Base-by-base conservation (phyloP, 2,113 vertebrate species). In the Vanacampus margaritifer region DNA sequence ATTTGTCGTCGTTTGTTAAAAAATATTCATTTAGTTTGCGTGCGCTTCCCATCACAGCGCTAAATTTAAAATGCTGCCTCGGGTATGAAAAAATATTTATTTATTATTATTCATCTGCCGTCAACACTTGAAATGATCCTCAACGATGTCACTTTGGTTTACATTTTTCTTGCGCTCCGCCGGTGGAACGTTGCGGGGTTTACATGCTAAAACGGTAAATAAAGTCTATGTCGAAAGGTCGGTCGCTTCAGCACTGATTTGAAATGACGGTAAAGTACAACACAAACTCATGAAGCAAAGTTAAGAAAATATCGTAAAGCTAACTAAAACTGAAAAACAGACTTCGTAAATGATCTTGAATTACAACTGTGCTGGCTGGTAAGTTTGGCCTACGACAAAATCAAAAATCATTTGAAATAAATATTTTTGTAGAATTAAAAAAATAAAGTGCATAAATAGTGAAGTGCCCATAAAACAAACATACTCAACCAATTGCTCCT, bases 321-420 rank as follows among this genome's bases (percentile, higher is more conserved):
- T 12, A 14, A 26, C 23, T 23, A 10, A 10, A 23, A 12, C 21
- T 51, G 24, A 54, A 54, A 79, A 69, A 43, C 71, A 76, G 68
- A 50, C 67, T 73, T 74, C 68, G 28, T 26, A 14, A 26, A 24
- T 26, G 0, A 23, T n/a, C 21, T 51, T 46, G 6, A 1, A 46
- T 46, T 19, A 17, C 1, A 46, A 46, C 5, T 19, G 16, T 21
- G 17, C 0, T 17, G 21, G 21, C 21, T 50, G 19, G 2, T n/a
- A 10, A 8, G 46, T 50, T 50, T 50, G 46, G 21, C n/a, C 6
- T 50, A n/a, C 46, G 6, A 50, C 7, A 7, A 9, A 3, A 10
- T n/a, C n/a, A n/a, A n/a, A n/a, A n/a, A 32, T 32, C 28, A 32
- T 32, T 32, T 32, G 28, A 32, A 32, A 32, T 32, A 32, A 32